Conservation (phyloP, 2,888 invertebrate species). For the Eupithecia abbreviata region DNA sequence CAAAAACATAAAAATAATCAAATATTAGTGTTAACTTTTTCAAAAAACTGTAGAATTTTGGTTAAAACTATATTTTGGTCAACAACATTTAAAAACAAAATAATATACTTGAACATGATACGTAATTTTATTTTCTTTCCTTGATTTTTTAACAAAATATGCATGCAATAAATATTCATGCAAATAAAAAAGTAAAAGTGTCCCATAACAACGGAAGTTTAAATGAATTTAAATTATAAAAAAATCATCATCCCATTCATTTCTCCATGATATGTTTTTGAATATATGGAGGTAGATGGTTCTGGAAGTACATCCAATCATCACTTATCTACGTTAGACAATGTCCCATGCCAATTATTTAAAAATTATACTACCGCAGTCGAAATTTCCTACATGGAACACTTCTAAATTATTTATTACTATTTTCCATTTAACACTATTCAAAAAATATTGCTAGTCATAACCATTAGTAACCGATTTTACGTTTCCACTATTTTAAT, state of each 20-base stretch:
- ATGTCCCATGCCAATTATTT: constrained; percentile 15
- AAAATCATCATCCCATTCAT: constrained; percentile 11
- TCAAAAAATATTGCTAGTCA: constrained; percentile 37
- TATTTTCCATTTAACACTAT: constrained; percentile 32
- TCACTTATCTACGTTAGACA: constrained; percentile 10
- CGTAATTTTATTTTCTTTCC: background rate
- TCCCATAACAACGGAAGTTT: constrained; percentile 1
- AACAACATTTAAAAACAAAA: constrained; percentile 21
- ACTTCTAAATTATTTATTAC: constrained; percentile 24
- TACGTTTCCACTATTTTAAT: constrained; percentile 28
- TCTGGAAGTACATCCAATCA: constrained; percentile 23
- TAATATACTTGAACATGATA: constrained; percentile 23
- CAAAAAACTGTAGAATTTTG: constrained; percentile 12
- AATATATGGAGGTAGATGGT: constrained; percentile 32
- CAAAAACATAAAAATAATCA: constrained; percentile 4
- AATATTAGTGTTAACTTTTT: background rate
- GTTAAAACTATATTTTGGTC: constrained; percentile 25
- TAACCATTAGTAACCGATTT: constrained; percentile 35
- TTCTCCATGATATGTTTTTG: constrained; percentile 33
- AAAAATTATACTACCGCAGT: constrained; percentile 25
- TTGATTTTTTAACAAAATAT: constrained; percentile 9
- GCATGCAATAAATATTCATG: constrained; percentile 19
- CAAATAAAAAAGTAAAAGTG: constrained; percentile 17
- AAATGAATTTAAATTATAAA: background rate
- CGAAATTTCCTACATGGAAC: constrained; percentile 21